Conservation (phyloP, 37 sponge, comb jelly and placozoan species). For the Mnemiopsis leidyi region DNA sequence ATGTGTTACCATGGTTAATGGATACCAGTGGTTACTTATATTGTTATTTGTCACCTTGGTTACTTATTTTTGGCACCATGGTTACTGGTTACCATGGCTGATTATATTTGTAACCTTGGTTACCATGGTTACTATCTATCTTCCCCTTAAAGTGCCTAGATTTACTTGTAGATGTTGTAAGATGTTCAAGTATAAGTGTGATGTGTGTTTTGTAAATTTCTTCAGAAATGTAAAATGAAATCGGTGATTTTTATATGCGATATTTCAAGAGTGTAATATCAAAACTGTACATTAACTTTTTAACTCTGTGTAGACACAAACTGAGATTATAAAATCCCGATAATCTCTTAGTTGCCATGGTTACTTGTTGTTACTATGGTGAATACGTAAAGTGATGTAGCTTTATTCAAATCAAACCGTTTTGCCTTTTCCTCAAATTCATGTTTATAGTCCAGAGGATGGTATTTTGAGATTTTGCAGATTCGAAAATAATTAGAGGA, state of each 20-base stretch:
- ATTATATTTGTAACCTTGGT: too few species aligned
- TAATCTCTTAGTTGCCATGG: neutral
- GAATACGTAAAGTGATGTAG: too few species aligned
- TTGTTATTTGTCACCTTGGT: neutral
- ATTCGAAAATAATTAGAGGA: too few species aligned
- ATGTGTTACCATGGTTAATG: neutral
- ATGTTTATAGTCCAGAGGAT: too few species aligned
- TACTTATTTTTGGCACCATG: too few species aligned
- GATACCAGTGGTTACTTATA: neutral
- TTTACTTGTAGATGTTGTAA: neutral
- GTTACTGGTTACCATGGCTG: neutral
- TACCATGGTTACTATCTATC: neutral
- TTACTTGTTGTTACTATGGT: too few species aligned
- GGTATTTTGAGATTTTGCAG: too few species aligned
- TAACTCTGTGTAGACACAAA: neutral
- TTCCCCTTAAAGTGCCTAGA: too few species aligned
- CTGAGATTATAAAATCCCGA: neutral
- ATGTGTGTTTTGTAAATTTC: constrained; percentile 1
- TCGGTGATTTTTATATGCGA: constrained; percentile 22
- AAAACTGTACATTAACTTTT: neutral
- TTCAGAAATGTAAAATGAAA: constrained; percentile 21
- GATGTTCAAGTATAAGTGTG: neutral
- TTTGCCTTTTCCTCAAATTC: too few species aligned
- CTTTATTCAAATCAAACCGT: too few species aligned
- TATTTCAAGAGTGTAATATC: neutral